Evolutionary conservation across 2,797 vertebrate genomes (phyloP), one percentile per base, ranked within the genome.

Genomic region (Eupleurogrammus muticus): DNA sequence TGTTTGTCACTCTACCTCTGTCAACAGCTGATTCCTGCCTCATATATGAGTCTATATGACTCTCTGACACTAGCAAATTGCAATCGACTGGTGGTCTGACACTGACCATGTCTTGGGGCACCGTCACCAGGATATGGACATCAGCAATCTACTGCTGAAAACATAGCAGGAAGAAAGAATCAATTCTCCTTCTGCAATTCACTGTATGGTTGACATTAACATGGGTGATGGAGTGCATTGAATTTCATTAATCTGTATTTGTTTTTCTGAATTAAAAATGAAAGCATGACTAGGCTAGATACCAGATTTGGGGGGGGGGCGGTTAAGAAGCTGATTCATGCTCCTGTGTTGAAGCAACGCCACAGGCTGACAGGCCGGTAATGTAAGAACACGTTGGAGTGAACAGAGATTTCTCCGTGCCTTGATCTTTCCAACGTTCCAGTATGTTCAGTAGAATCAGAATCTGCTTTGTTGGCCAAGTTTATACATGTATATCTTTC

Each of bases 61-160:
- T 70, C 63, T 73, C 62, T 70, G 70, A 88, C 90, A 92, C 86
- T 87, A 86, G 77, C 77, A 87, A 91, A 93, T 91, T 89, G 77
- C 81, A 90, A 94, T 92, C 75, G 90, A 94, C 83, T 20, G 16
- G 40, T 85, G 12, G 91, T 91, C 91, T 92, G 87, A 87, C 90
- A 89, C 91, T 75, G 75, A 14, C 47, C 14, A 44, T 51, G 70
- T 66, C 69, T 64, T 14, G 32, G 34, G 21, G 47, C 66, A 16
- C 50, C 44, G 56, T 73, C 70, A 75, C 61, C 53, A 53, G 75
- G 66, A 78, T 75, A 73, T 20, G 56, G 52, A 71, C 70, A 73
- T 61, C 59, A 70, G 44, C 54, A 12, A 55, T 40, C 52, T 42
- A 9, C 1, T 4, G 40, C n/a, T 46, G 48, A 23, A 59, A 77